Conservation (phyloP, 2,888 invertebrate species). For the Drosophila stalkeri region DNA sequence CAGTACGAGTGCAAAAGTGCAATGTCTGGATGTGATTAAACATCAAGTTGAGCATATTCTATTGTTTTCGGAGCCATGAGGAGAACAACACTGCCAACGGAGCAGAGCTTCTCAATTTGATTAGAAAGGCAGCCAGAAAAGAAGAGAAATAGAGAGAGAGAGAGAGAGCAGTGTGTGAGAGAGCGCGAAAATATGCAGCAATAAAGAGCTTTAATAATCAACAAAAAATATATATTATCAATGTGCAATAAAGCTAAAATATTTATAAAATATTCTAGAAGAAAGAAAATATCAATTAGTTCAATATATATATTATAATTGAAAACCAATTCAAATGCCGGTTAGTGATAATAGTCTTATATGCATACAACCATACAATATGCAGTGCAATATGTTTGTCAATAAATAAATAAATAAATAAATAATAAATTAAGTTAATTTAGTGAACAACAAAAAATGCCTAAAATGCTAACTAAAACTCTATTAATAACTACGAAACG, state of each 20-base stretch:
- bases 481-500: slow-evolving; percentile 23
- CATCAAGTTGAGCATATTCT: slow-evolving; percentile 52
- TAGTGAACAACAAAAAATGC: slow-evolving; percentile 37
- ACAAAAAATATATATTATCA: slow-evolving; percentile 42
- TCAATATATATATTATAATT: slow-evolving; percentile 16
- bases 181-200: slow-evolving; percentile 37
- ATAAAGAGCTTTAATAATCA: slow-evolving; percentile 64
- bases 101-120: slow-evolving; percentile 53
- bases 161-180: slow-evolving; percentile 2
- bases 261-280: slow-evolving; percentile 60
- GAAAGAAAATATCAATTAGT: slow-evolving; percentile 31
- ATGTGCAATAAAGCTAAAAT: slow-evolving; percentile 71
- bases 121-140: slow-evolving; percentile 28
- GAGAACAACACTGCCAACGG: slow-evolving; percentile 36
- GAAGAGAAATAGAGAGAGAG: slow-evolving; percentile 5
- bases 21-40: slow-evolving; percentile 71
- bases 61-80: slow-evolving; percentile 63
- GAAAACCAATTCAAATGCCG: slow-evolving; percentile 48
- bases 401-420: slow-evolving; percentile 22
- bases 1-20: slow-evolving; percentile 68
- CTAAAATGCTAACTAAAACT: slow-evolving; percentile 48
- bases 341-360: slow-evolving; percentile 52
- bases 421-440: slow-evolving; percentile 18
- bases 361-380: slow-evolving; percentile 4
- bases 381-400: slow-evolving; percentile 45